Conservation (phyloP, 1,140 invertebrate genomes). For the Trachymyrmex cornetzi region DNA sequence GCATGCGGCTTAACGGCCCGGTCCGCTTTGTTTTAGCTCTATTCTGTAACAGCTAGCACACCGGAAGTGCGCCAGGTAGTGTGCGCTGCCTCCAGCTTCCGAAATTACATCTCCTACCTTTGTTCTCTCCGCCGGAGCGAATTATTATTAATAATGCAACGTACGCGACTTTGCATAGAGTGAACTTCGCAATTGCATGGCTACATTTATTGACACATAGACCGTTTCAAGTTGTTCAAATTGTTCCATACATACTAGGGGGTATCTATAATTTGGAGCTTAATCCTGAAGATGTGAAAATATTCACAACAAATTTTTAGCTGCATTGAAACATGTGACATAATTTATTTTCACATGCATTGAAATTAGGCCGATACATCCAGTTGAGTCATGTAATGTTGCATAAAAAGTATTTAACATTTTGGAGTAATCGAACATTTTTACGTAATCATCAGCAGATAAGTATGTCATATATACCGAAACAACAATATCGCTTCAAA, state of each 20-base stretch:
- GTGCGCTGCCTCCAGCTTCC: not conserved
- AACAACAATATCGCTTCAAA: not conserved
- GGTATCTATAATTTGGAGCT: not conserved
- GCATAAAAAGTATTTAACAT: not conserved
- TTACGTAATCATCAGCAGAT: not conserved
- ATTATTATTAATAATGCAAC: constrained; percentile 44
- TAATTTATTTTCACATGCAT: constrained; percentile 1
- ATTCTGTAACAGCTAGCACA: not conserved
- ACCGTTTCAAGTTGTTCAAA: not conserved
- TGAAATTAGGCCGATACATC: not conserved
- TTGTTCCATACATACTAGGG: not conserved
- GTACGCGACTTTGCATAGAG: not conserved
- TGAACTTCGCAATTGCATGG: not conserved
- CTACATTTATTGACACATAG: not conserved
- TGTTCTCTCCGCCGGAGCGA: not conserved
- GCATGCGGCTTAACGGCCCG: constrained; percentile 23
- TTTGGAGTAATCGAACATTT: not conserved
- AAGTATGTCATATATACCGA: not conserved
- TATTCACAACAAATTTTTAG: not conserved
- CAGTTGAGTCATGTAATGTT: constrained; percentile 1
- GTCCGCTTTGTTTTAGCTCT: constrained; percentile 15
- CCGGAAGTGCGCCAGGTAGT: not conserved
- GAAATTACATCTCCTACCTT: constrained; percentile 34
- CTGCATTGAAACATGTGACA: not conserved
- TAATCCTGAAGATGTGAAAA: not conserved